These are phyloP conservation scores for Corythaeola cristata DNA, from an alignment of 2,113 vertebrate species.

Conservation along the genomic window DNA sequence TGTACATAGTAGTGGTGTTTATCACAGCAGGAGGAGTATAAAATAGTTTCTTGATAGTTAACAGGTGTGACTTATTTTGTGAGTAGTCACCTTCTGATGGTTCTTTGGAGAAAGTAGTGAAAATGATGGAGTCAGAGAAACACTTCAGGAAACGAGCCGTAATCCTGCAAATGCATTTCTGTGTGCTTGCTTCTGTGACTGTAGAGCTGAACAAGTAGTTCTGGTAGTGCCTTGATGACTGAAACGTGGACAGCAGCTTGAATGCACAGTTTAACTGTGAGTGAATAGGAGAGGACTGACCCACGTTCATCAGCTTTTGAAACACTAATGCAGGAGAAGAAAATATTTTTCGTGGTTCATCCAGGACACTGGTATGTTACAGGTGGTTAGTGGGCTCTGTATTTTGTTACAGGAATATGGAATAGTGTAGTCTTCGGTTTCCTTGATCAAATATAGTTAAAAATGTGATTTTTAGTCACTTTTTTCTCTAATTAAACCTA, in stretches of 20 bases:
- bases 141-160: background rate
- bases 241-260: background rate
- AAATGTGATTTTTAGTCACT: background rate
- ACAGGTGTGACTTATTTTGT: background rate
- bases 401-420: background rate
- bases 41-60: background rate
- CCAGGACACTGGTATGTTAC: background rate
- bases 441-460: background rate
- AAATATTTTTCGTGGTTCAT: fast-evolving
- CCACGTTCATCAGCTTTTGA: background rate
- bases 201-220: background rate
- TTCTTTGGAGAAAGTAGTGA: background rate
- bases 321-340: background rate
- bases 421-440: background rate
- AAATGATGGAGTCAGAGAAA: background rate
- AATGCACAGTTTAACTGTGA: background rate
- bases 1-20: background rate
- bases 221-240: background rate
- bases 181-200: background rate
- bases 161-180: background rate
- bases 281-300: background rate
- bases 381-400: background rate
- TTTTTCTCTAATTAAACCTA: background rate
- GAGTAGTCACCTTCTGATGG: background rate
- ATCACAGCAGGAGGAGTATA: background rate